Conservation (phyloP, 2,797 vertebrate genomes). For the Malurus splendens region DNA sequence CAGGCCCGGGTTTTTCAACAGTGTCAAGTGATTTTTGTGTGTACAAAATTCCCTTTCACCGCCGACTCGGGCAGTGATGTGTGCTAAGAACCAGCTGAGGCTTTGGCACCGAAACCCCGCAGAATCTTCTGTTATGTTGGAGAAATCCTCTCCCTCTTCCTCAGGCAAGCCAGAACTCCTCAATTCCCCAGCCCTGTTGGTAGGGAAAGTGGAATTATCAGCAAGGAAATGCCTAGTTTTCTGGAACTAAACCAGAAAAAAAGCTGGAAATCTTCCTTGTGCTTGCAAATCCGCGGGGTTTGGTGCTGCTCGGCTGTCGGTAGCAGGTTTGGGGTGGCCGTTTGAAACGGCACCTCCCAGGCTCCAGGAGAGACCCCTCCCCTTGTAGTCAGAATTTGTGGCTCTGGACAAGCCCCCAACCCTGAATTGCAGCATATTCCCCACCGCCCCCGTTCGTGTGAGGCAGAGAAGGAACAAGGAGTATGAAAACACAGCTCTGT, state of each 20-base stretch:
- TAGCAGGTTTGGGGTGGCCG: neutral
- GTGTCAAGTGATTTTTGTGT: neutral
- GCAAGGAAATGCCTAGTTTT: neutral
- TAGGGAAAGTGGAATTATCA: neutral
- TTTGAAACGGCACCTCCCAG: neutral
- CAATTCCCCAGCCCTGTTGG: neutral
- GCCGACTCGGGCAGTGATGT: neutral
- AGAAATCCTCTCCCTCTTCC: neutral
- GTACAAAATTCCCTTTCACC: neutral
- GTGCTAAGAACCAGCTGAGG: constrained; percentile 20
- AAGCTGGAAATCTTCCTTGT: neutral
- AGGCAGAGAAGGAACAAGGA: constrained; percentile 4
- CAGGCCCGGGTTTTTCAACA: neutral
- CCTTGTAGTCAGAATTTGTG: accelerated
- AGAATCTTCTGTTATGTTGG: neutral
- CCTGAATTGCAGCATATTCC: neutral
- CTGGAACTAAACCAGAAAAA: neutral
- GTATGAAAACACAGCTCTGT: constrained; percentile 51
- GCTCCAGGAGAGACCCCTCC: neutral
- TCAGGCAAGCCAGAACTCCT: neutral
- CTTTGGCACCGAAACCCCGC: neutral
- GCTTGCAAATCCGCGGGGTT: neutral
- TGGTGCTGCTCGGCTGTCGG: accelerated
- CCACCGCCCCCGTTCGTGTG: neutral
- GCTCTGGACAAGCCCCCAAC: neutral